phyloP scores from a whole-genome alignment of 2,797 vertebrate genomes.

The Enoplosus armatus region DNA sequence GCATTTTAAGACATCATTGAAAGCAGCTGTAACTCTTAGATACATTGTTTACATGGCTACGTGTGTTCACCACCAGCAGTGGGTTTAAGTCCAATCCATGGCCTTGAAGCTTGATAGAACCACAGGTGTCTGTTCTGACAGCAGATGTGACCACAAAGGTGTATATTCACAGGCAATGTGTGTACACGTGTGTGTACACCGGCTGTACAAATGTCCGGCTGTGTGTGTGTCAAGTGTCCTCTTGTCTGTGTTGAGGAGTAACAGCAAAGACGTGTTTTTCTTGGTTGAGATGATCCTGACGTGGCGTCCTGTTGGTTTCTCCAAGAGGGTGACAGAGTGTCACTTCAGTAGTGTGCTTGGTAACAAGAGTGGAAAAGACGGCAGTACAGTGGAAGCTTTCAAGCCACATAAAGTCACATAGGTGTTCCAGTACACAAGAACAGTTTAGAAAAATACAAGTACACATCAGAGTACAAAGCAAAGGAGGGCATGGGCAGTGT shows the following conservation, averaged over 20 bases:
- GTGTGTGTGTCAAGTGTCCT: slow-evolving; percentile 27
- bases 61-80: slow-evolving; percentile 51
- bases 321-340: slow-evolving; percentile 27
- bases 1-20: slow-evolving; percentile 78
- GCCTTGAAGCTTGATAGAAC: slow-evolving; percentile 25
- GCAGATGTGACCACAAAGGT: slow-evolving; percentile 16
- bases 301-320: slow-evolving; percentile 34
- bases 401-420: slow-evolving; percentile 52
- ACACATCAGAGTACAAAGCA: slow-evolving; percentile 46
- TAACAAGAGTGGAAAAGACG: slow-evolving; percentile 56
- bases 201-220: slow-evolving; percentile 10
- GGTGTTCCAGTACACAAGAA: slow-evolving; percentile 30
- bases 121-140: slow-evolving; percentile 30
- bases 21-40: slow-evolving; percentile 74
- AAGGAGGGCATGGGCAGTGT: slow-evolving; percentile 56
- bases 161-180: slow-evolving; percentile 39
- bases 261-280: slow-evolving; percentile 41
- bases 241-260: slow-evolving; percentile 20
- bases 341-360: slow-evolving; percentile 50
- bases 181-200: slow-evolving; percentile 23
- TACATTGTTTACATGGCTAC: slow-evolving; percentile 78
- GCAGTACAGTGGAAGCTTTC: slow-evolving; percentile 31
- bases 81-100: slow-evolving; percentile 46
- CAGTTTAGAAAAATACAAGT: slow-evolving; percentile 44
- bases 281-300: slow-evolving; percentile 46